phyloP scores from a whole-genome alignment of 2,888 invertebrate genomes.

The Neoscelio sp. region DNA sequence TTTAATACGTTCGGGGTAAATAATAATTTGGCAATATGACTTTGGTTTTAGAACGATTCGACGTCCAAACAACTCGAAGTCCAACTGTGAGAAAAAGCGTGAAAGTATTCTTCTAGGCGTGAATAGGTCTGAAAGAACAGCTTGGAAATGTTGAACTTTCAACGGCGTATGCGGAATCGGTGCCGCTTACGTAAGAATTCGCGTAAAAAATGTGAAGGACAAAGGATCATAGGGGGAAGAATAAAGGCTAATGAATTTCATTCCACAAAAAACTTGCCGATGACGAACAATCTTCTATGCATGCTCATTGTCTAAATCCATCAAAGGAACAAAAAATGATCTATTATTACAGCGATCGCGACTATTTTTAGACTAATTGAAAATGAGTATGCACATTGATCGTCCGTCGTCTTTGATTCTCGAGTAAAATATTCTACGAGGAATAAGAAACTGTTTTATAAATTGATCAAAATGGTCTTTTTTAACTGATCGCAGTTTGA shows the following conservation, averaged over 20 bases:
- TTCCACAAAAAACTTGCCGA: constrained; percentile 22
- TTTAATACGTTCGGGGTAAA: too few species aligned
- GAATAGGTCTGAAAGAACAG: neutral
- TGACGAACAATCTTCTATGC: constrained; percentile 24
- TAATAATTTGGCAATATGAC: too few species aligned
- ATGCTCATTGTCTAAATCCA: constrained; percentile 23
- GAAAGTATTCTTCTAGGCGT: constrained; percentile 9
- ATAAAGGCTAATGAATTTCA: constrained; percentile 48
- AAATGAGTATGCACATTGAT: constrained; percentile 1
- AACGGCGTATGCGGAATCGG: constrained; percentile 29
- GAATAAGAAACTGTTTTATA: neutral
- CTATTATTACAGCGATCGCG: constrained; percentile 25
- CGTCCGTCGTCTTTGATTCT: too few species aligned
- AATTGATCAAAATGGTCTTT: too few species aligned
- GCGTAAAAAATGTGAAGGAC: constrained; percentile 51
- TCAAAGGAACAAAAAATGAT: constrained; percentile 8
- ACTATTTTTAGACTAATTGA: constrained; percentile 29
- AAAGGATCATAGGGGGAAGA: constrained; percentile 46
- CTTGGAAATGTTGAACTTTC: neutral
- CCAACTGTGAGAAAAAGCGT: constrained; percentile 7
- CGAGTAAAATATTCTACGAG: too few species aligned
- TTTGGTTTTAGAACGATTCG: too few species aligned
- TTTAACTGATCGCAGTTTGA: neutral
- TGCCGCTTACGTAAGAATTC: constrained; percentile 29
- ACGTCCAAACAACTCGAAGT: neutral